Percentiles rank a stretch among this genome's conserved stretches.
phyloP scores from a whole-genome alignment of 2,888 invertebrate genomes.

The Aphelenchoides bicaudatus region DNA sequence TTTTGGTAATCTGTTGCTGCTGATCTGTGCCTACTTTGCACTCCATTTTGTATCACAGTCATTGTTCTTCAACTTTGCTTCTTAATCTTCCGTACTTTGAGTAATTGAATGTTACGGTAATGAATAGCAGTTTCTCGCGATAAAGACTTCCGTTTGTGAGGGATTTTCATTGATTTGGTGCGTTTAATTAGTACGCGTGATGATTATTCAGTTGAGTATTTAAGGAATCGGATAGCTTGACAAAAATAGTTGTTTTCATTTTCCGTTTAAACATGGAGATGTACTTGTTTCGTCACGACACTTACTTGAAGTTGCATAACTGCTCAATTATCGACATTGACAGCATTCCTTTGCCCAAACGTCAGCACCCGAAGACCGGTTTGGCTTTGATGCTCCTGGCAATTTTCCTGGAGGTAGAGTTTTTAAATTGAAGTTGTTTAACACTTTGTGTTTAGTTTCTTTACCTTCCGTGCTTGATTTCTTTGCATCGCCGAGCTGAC shows the following conservation, averaged over 20 bases:
- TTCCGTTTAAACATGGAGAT: slow-evolving; percentile 12
- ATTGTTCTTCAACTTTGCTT: too few species aligned
- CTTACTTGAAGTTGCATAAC: slow-evolving; percentile 12
- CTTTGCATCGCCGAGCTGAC: slow-evolving; percentile 6
- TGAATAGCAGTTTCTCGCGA: too few species aligned
- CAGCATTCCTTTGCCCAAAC: slow-evolving; percentile 20
- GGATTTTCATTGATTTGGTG: too few species aligned
- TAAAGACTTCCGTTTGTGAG: too few species aligned
- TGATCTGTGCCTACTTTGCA: too few species aligned
- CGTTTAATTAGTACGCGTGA: too few species aligned
- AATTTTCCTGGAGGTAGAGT: slow-evolving; percentile 15
- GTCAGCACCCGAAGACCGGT: slow-evolving; percentile 18
- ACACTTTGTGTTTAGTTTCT: slow-evolving; percentile 6
- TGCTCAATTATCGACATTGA: slow-evolving; percentile 20
- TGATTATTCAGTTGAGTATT: too few species aligned
- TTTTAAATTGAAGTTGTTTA: neutral
- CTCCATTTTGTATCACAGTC: too few species aligned
- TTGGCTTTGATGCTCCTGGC: neutral
- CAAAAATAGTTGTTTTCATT: neutral
- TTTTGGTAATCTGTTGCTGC: too few species aligned
- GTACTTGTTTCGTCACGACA: slow-evolving; percentile 14
- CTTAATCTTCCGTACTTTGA: too few species aligned
- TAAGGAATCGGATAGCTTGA: neutral
- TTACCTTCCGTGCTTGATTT: slow-evolving; percentile 22
- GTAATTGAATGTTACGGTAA: too few species aligned